phyloP scores from a whole-genome alignment of 2,113 vertebrate genomes.

The Donacobius atricapilla region DNA sequence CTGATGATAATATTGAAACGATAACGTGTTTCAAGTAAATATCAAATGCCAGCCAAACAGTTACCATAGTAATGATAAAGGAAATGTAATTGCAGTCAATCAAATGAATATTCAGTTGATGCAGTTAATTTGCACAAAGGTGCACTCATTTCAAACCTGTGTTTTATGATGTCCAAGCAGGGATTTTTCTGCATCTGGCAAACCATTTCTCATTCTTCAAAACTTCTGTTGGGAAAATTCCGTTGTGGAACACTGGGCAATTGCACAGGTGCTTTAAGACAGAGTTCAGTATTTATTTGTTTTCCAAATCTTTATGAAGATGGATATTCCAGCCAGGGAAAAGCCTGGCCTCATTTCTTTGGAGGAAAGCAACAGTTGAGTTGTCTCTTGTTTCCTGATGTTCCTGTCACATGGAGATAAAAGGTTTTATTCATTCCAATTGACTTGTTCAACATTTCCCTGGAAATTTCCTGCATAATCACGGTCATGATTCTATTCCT shows the following conservation, averaged over 20 bases:
- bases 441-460: not conserved
- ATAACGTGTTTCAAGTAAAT: not conserved
- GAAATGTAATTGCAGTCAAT: not conserved
- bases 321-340: not conserved
- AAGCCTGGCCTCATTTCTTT: not conserved
- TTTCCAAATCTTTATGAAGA: not conserved
- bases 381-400: not conserved
- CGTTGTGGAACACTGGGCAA: not conserved
- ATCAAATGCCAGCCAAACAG: not conserved
- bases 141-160: not conserved
- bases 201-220: not conserved
- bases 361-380: not conserved
- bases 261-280: not conserved
- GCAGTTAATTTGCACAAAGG: not conserved
- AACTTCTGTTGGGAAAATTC: not conserved
- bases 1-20: not conserved
- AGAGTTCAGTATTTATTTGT: not conserved
- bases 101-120: conserved; percentile 17
- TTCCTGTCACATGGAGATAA: not conserved
- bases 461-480: not conserved
- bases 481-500: not conserved
- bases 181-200: not conserved
- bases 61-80: conserved; percentile 38
- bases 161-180: not conserved
- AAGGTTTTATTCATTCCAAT: not conserved